phyloP scores from a whole-genome alignment of 1,140 invertebrate species.

The Aphaenogaster rudis region DNA sequence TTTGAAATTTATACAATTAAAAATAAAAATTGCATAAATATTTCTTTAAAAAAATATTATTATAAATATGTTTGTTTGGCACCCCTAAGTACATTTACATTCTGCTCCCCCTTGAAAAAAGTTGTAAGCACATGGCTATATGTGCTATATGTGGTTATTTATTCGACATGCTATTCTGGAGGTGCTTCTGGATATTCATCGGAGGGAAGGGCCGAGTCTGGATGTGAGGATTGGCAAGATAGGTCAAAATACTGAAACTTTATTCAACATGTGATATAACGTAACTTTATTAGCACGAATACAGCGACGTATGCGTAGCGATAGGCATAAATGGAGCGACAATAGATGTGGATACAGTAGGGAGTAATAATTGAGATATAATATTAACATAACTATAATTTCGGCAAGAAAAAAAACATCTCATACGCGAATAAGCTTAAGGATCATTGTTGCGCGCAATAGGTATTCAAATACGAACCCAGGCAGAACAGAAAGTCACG shows the following conservation, averaged over 20 bases:
- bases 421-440: background rate
- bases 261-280: background rate
- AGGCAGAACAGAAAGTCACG: too few relatives aligned
- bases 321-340: background rate
- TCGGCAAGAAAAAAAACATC: background rate
- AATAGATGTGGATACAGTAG: background rate
- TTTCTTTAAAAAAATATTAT: too few relatives aligned
- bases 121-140: too few relatives aligned
- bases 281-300: constrained; percentile 5
- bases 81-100: too few relatives aligned
- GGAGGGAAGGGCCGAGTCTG: too few relatives aligned
- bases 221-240: background rate
- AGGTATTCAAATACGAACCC: background rate
- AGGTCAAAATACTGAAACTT: background rate
- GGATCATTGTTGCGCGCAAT: background rate
- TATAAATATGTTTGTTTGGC: too few relatives aligned
- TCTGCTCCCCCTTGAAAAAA: too few relatives aligned
- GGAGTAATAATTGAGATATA: background rate
- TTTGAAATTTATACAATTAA: too few relatives aligned
- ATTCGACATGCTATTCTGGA: too few relatives aligned
- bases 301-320: background rate
- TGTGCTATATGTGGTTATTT: too few relatives aligned
- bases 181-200: too few relatives aligned
- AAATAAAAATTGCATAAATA: too few relatives aligned
- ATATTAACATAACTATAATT: background rate